Percentiles rank a stretch among this genome's conserved stretches.
phyloP scores from a whole-genome alignment of 2,113 vertebrate genomes.

The Lepus europaeus region DNA sequence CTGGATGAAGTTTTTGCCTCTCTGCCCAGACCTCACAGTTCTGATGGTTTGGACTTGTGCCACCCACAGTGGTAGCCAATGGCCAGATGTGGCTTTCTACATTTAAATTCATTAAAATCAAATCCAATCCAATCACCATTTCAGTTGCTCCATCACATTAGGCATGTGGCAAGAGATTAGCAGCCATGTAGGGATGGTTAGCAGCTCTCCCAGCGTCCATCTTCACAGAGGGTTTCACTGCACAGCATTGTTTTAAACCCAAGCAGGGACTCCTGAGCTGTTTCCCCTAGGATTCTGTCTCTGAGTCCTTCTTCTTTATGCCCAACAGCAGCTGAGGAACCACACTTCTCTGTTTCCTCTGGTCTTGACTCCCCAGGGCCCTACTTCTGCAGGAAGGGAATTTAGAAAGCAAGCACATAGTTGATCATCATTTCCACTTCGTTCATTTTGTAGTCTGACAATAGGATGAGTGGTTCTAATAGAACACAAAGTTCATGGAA shows the following conservation, averaged over 20 bases:
- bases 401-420: not conserved
- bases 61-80: not conserved
- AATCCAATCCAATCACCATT: not conserved
- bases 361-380: fast-evolving
- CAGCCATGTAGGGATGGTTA: not conserved
- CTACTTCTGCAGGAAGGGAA: not conserved
- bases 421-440: not conserved
- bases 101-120: slow-evolving; percentile 25
- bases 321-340: not conserved
- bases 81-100: not conserved
- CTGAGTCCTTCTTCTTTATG: not conserved
- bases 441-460: slow-evolving; percentile 11
- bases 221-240: not conserved
- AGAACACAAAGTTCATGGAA: too few species aligned
- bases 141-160: not conserved
- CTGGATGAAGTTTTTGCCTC: not conserved
- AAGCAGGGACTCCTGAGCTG: not conserved
- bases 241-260: not conserved
- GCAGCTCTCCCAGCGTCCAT: not conserved
- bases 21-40: not conserved
- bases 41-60: not conserved
- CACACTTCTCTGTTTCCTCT: not conserved
- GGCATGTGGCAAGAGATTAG: not conserved
- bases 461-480: not conserved
- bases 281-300: not conserved